These are phyloP conservation scores for Tympanuchus pallidicinctus DNA, from an alignment of 2,113 vertebrate species.

Conservation along the genomic window DNA sequence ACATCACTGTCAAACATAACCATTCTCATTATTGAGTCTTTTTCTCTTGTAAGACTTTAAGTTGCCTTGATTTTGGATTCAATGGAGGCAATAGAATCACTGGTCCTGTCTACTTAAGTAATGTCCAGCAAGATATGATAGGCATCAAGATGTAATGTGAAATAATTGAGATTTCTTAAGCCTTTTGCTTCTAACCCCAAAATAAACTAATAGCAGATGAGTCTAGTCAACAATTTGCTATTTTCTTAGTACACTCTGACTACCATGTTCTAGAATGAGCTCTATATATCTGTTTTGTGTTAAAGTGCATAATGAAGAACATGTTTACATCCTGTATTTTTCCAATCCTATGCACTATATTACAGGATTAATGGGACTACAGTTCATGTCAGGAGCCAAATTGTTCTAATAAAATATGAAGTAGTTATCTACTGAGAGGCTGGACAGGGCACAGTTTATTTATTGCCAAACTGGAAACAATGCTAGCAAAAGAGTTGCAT, in stretches of 20 bases:
- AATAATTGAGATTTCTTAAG: slow-evolving; percentile 20
- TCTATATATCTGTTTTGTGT: slow-evolving; percentile 69
- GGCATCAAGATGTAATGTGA: not conserved
- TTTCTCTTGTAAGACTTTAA: not conserved
- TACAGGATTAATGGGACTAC: slow-evolving; percentile 65
- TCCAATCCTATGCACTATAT: slow-evolving; percentile 66
- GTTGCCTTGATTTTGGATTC: not conserved
- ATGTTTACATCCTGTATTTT: slow-evolving; percentile 84
- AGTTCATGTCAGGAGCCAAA: slow-evolving; percentile 63
- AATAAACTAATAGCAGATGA: slow-evolving; percentile 70
- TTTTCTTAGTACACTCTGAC: slow-evolving; percentile 49
- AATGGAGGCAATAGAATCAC: not conserved
- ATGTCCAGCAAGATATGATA: slow-evolving; percentile 22
- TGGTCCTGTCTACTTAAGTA: not conserved
- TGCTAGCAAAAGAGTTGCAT: slow-evolving; percentile 69
- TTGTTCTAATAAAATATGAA: slow-evolving; percentile 68
- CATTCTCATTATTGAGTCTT: not conserved
- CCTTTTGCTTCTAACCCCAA: slow-evolving; percentile 27
- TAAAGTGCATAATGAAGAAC: slow-evolving; percentile 85
- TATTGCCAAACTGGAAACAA: slow-evolving; percentile 57
- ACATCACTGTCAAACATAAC: not conserved
- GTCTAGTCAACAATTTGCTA: slow-evolving; percentile 71
- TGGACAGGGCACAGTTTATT: slow-evolving; percentile 63
- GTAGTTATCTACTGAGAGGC: slow-evolving; percentile 40
- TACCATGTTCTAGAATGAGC: slow-evolving; percentile 61